phyloP scores from a whole-genome alignment of 1,140 invertebrate genomes.

The Ylistrum balloti region DNA sequence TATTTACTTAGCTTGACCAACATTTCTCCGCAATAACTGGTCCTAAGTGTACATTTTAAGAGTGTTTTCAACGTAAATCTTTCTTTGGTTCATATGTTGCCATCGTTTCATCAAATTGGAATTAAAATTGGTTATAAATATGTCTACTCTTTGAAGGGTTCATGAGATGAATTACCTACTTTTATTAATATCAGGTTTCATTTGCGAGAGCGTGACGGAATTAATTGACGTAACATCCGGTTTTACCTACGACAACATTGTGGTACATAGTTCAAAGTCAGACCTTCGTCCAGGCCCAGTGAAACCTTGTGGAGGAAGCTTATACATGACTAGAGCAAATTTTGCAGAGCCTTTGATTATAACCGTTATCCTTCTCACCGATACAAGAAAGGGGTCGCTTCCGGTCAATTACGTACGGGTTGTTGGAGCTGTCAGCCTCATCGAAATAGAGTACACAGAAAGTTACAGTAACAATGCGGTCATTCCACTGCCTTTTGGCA shows the following conservation, averaged over 20 bases:
- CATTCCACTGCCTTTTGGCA: background rate
- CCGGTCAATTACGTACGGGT: background rate
- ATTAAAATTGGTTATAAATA: too few species aligned
- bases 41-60: too few species aligned
- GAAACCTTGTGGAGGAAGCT: background rate
- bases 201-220: background rate
- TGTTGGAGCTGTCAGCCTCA: background rate
- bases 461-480: background rate
- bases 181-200: background rate
- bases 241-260: background rate
- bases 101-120: too few species aligned
- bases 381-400: background rate
- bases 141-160: too few species aligned
- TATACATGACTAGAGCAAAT: background rate
- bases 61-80: too few species aligned
- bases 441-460: background rate
- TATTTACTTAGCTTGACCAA: too few species aligned
- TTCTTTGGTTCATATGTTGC: too few species aligned
- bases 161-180: too few species aligned
- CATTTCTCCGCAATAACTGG: too few species aligned
- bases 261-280: background rate
- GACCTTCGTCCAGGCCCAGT: background rate
- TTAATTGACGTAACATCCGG: background rate
- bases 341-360: conserved; percentile 1
- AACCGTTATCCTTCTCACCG: background rate